These are phyloP conservation scores for Montipora foliosa DNA, from an alignment of 64 coral and sea anemone genomes.

Conservation along the genomic window DNA sequence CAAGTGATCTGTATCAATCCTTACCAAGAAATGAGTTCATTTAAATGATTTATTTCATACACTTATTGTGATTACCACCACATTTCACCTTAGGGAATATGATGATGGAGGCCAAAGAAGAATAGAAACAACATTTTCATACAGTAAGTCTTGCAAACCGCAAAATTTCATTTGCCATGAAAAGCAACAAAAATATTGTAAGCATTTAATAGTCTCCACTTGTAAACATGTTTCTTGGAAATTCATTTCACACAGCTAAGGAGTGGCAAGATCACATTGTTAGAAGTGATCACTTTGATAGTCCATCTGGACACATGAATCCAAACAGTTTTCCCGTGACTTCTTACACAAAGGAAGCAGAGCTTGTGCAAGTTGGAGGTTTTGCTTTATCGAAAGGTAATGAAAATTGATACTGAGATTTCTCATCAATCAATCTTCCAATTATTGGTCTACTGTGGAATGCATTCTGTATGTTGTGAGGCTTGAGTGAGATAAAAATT, in stretches of 20 bases:
- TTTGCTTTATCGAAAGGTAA: slow-evolving; percentile 76
- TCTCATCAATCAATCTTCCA: background rate
- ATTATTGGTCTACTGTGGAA: background rate
- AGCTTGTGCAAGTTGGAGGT: slow-evolving; percentile 67
- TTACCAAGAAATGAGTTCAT: no score
- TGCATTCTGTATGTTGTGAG: no score
- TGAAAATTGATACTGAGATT: background rate
- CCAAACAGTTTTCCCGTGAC: slow-evolving; percentile 69
- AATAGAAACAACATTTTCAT: slow-evolving; percentile 94
- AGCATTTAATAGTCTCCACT: background rate
- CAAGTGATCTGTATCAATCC: no score
- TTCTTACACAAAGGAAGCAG: slow-evolving; percentile 60
- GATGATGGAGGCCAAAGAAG: slow-evolving; percentile 84
- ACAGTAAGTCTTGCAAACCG: slow-evolving; percentile 57
- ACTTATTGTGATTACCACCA: no score
- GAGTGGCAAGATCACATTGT: slow-evolving; percentile 84
- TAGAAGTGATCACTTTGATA: slow-evolving; percentile 80
- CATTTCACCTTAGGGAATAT: slow-evolving; percentile 66
- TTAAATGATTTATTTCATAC: no score
- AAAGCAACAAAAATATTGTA: background rate
- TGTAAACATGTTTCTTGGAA: background rate
- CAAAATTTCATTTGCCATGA: background rate
- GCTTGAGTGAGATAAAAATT: no score
- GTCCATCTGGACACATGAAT: slow-evolving; percentile 78
- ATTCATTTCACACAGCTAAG: slow-evolving; percentile 51